phyloP scores from a whole-genome alignment of 2,113 vertebrate genomes.

The Melospiza melodia region DNA sequence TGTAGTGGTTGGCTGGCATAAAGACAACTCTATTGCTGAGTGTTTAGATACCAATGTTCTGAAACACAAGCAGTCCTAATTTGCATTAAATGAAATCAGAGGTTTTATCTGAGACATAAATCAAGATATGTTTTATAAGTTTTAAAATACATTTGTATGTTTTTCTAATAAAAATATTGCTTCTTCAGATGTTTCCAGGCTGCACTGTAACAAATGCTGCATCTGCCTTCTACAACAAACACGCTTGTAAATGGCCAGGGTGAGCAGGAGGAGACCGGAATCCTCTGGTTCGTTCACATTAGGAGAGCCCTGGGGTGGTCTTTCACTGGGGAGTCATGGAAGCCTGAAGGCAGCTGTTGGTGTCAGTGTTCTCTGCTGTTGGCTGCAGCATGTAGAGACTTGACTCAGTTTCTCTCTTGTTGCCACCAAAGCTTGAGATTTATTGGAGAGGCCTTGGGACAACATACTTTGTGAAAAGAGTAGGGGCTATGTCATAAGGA shows the following conservation, averaged over 20 bases:
- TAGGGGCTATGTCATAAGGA: background rate
- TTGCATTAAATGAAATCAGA: background rate
- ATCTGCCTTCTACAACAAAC: background rate
- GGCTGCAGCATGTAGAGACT: background rate
- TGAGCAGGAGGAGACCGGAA: background rate
- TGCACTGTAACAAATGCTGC: background rate
- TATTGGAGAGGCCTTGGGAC: background rate
- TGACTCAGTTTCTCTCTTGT: background rate
- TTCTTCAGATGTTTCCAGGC: background rate
- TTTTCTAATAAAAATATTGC: background rate
- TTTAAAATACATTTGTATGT: background rate
- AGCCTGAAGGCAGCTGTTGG: background rate
- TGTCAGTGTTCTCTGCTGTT: background rate
- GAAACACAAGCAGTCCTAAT: background rate
- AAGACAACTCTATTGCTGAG: background rate
- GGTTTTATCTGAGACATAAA: background rate
- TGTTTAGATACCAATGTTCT: background rate
- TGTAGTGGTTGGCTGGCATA: background rate
- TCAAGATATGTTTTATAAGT: background rate
- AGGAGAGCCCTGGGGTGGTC: background rate
- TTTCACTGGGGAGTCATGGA: background rate
- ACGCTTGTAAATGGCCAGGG: background rate
- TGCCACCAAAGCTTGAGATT: background rate
- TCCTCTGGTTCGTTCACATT: background rate
- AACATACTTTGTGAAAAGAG: background rate